Evolutionary conservation across 2,888 invertebrate species (phyloP).

Genomic region (Nematopogon swammerdamellus): DNA sequence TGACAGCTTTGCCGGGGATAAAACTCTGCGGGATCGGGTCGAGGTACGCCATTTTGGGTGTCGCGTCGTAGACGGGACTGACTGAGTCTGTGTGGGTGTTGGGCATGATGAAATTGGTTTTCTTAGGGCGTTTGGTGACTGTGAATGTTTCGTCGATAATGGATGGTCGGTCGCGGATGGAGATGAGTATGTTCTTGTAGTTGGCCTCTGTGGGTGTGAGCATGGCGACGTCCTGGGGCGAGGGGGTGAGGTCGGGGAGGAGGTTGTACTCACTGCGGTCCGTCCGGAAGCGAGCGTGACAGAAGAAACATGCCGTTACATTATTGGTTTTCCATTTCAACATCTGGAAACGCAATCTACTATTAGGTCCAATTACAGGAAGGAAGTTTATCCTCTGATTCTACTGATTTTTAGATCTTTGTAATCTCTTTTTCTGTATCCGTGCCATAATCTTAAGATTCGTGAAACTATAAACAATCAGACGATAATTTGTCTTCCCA

Average conservation of each 20-base stretch:
- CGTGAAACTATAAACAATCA: too few relatives aligned
- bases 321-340: background rate
- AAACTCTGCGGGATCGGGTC: conserved; percentile 36
- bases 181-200: conserved; percentile 43
- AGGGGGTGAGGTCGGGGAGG: conserved; percentile 29
- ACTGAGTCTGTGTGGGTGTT: conserved; percentile 31
- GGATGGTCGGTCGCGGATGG: conserved; percentile 35
- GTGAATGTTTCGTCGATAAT: conserved; percentile 37
- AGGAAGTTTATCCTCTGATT: too few relatives aligned
- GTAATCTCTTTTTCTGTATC: too few relatives aligned
- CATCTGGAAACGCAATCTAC: background rate
- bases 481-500: too few relatives aligned
- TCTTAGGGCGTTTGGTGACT: conserved; percentile 28
- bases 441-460: too few relatives aligned
- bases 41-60: conserved; percentile 42
- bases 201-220: conserved; percentile 22
- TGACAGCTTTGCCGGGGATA: conserved; percentile 72
- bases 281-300: conserved; percentile 24
- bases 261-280: conserved; percentile 52
- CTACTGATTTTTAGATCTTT: too few relatives aligned
- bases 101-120: conserved; percentile 34
- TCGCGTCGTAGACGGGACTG: conserved; percentile 27
- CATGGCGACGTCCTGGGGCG: conserved; percentile 51
- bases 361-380: too few relatives aligned
- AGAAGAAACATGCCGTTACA: background rate